Base-by-base conservation (phyloP, 2,113 vertebrate species). In the Rostratula benghalensis region DNA sequence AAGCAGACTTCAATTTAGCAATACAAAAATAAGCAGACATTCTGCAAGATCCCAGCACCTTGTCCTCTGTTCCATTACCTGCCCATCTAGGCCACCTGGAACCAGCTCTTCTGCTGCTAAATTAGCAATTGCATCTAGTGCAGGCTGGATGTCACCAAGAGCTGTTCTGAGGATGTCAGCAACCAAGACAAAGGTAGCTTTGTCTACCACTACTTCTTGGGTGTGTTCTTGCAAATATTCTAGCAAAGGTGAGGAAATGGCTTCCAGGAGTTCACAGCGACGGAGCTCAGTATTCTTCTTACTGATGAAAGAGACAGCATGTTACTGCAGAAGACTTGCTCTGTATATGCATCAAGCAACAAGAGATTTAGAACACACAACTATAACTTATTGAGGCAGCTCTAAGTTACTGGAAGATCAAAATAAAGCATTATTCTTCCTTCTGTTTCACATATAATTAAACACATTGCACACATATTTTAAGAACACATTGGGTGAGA, bases 241-340 rank as follows among this genome's bases (percentile, higher is more conserved):
- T 19, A 99, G 97, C 89, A 99, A 95, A 12, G 98, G 90, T 2
- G 98, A 97, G 31, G 99, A 99, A 77, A 99, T 97, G 11, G 98
- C 98, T 81, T 99, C 99, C 90, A 99, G 95, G 59, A 99, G 98
- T 89, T 99, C 99, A 45, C 11, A 97, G 24, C 94, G 98, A 57
- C 99, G 98, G 23, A 98, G 30, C 0, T 87, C 97, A 7, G 95
- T 57, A 33, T 99, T 98, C 92, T 99, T 99, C 97, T 99, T 99
- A 98, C 99, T 99, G 87, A 68, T 51, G 24, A 96, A 84, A 75
- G 53, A 77, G 70, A 87, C 10, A 71, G 37, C 10, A 65, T 9
- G 17, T 79, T 57, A 91, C 31, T 60, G 78, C 13, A 80, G 24
- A 82, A 69, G 35, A 50, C 19, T 37, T 83, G 11, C 16, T 88